Percentiles rank a stretch among this genome's conserved stretches.
Conservation (phyloP, 1,140 invertebrate genomes). For the Muscidifurax raptorellus region DNA sequence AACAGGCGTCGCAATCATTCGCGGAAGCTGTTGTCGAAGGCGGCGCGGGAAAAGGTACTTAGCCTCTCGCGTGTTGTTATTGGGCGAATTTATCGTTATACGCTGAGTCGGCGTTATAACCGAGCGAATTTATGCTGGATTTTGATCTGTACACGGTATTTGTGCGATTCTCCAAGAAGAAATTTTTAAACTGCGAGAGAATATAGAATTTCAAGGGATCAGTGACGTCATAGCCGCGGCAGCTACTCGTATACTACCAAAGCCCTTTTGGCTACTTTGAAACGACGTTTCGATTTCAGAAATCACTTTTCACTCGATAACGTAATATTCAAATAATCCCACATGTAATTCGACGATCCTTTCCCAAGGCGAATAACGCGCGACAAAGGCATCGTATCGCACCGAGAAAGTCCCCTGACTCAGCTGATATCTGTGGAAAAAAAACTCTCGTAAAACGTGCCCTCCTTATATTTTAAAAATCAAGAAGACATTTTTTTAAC, state of each 20-base stretch:
- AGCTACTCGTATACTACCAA: too few relatives aligned
- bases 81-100: constrained; percentile 30
- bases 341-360: too few relatives aligned
- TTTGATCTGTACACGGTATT: constrained; percentile 20
- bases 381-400: too few relatives aligned
- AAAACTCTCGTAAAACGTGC: neutral
- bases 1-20: constrained; percentile 7
- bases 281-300: too few relatives aligned
- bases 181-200: constrained; percentile 37
- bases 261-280: too few relatives aligned
- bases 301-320: too few relatives aligned
- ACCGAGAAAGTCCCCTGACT: neutral
- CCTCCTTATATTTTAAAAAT: neutral
- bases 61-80: constrained; percentile 32
- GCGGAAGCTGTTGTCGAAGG: constrained; percentile 36
- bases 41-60: constrained; percentile 26
- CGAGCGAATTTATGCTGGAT: constrained; percentile 31
- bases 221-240: too few relatives aligned
- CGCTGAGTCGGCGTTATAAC: constrained; percentile 38
- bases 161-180: neutral
- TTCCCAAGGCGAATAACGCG: too few relatives aligned
- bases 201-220: neutral
- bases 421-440: neutral
- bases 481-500: constrained; percentile 13
- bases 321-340: too few relatives aligned